Base-by-base conservation (phyloP, 2,113 vertebrate genomes). In the Dicrurus megarhynchus region DNA sequence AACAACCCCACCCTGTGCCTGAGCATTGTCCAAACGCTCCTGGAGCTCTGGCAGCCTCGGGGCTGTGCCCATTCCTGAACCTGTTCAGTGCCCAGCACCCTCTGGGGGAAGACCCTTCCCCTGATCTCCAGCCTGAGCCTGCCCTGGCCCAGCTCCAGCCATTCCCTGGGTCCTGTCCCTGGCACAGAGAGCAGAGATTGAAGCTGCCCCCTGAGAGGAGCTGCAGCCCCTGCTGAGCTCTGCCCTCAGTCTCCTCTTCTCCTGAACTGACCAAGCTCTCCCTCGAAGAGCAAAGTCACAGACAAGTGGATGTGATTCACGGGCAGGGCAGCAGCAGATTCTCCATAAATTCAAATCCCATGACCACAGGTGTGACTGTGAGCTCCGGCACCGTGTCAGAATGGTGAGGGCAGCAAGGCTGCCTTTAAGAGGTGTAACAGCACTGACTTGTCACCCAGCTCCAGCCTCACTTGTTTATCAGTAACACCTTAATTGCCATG, bases 1-100 rank as follows among this genome's bases (percentile, higher is more conserved):
- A 75, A 30, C n/a, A 68, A 13, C 1, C 53, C 53, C 69, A 68
- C 11, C 11, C 69, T 60, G 39, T 13, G 15, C 18, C 42, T 37
- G 32, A 16, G 44, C 15, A 1, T 0, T 68, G n/a, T 3, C 23
- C 78, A 68, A 60, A 2, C 0, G 0, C 28, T 46, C 87, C 46
- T 26, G 20, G 46, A 82, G 46, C 69, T 82, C 16, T 68, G 69
- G 46, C 28, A 89, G 46, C 24, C 60, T n/a, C 2, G 0, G 32
- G 22, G 52, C 52, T 0, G 5, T 59, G 77, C 2, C 69, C 46
- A 39, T 39, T 46, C 33, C 67, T 69, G 12, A 67, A 37, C 33
- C 86, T 46, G 68, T 4, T 4, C 68, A 59, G 77, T 39, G 77
- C 60, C 46, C 44, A 46, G 27, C 15, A 53, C 28, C 39, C 69